Evolutionary conservation across 2,113 vertebrate species (phyloP).

Genomic region (Brachyhypopomus occidentalis): DNA sequence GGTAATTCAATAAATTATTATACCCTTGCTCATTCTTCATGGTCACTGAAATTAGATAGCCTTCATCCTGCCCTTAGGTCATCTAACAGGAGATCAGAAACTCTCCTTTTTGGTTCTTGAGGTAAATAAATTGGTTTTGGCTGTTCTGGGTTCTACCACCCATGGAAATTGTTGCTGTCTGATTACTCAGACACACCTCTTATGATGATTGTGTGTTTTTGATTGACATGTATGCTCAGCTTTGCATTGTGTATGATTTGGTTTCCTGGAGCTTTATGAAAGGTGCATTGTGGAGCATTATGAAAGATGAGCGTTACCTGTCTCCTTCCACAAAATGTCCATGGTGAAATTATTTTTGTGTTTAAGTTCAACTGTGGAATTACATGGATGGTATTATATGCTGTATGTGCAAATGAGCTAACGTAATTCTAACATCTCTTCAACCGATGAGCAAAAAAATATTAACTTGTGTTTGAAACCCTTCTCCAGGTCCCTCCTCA

Average conservation of each 20-base stretch:
- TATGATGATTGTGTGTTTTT: not conserved
- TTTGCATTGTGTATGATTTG: not conserved
- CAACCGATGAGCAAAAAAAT: too few relatives aligned
- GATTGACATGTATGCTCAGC: not conserved
- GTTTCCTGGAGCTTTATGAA: not conserved
- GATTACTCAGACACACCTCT: not conserved
- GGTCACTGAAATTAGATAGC: constrained; percentile 69
- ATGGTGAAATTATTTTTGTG: not conserved
- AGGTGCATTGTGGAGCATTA: not conserved
- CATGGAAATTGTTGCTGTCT: not conserved
- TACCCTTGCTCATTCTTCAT: constrained; percentile 66
- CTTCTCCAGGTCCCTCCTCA: too few relatives aligned
- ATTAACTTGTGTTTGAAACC: too few relatives aligned
- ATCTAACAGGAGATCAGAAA: constrained; percentile 71
- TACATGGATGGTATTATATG: too few relatives aligned
- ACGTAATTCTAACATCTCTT: too few relatives aligned
- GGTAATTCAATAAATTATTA: constrained; percentile 74
- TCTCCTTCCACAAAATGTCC: not conserved
- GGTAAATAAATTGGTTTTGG: constrained; percentile 73
- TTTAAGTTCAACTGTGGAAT: too few relatives aligned
- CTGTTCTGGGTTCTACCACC: constrained; percentile 54
- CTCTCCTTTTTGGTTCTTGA: constrained; percentile 61
- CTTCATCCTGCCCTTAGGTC: constrained; percentile 69
- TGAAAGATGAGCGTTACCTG: not conserved
- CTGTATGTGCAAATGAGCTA: too few relatives aligned